A percentile compares a stretch with the other conserved stretches of the same genome.
Conservation (phyloP, 2,888 invertebrate species). For the Pyrochroa serraticornis region DNA sequence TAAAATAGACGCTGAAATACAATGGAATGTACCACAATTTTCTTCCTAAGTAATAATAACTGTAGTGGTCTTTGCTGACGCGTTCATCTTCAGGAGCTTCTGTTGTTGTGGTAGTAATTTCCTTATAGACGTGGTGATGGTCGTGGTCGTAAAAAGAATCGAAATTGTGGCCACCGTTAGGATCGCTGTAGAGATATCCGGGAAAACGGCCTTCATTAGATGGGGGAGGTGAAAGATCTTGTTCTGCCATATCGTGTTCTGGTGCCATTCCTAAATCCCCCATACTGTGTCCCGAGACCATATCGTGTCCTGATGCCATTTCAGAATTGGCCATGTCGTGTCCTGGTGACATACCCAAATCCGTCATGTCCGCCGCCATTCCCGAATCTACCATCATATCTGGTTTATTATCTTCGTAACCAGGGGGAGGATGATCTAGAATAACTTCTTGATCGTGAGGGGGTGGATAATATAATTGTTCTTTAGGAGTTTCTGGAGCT, state of each 20-base stretch:
- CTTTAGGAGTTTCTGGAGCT: conserved; percentile 28
- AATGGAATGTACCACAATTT: conserved; percentile 78
- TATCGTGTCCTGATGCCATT: not conserved
- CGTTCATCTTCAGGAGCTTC: conserved; percentile 63
- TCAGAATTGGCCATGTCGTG: too few relatives aligned
- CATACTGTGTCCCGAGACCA: not conserved
- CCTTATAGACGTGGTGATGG: conserved; percentile 56
- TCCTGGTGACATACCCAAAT: too few relatives aligned
- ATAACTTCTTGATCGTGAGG: conserved; percentile 33
- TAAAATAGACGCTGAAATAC: conserved; percentile 76
- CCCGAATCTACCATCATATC: not conserved
- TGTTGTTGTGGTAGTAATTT: conserved; percentile 55
- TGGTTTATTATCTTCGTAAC: conserved; percentile 42
- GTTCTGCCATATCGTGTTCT: conserved; percentile 47
- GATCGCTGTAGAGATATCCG: conserved; percentile 50
- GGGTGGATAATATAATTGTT: conserved; percentile 39
- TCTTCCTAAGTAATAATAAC: conserved; percentile 76
- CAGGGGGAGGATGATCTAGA: conserved; percentile 38
- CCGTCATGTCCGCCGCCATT: conserved; percentile 46
- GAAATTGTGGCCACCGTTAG: conserved; percentile 31
- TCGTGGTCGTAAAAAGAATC: conserved; percentile 49
- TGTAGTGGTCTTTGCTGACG: conserved; percentile 67
- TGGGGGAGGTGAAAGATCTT: conserved; percentile 56
- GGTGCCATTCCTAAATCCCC: not conserved
- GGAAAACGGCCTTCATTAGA: conserved; percentile 44